A percentile compares a stretch with the other conserved stretches of the same genome.
Evolutionary conservation across 2,113 vertebrate species (phyloP).

Genomic region (Talpa occidentalis): DNA sequence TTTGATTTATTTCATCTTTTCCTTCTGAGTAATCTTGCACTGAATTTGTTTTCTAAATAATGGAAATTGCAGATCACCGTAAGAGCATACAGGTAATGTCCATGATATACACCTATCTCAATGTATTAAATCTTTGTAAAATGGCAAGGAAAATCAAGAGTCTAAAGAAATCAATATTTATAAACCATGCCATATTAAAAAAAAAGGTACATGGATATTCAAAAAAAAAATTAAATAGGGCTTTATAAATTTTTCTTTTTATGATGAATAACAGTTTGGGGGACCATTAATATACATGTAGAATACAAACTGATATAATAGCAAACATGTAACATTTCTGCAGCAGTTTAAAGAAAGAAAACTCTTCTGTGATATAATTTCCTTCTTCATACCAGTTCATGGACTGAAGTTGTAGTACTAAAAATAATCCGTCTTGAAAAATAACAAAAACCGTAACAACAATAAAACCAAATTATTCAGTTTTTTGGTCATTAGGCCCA

Average conservation of each 20-base stretch:
- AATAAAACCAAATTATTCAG: slow-evolving; percentile 19
- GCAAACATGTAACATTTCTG: slow-evolving; percentile 20
- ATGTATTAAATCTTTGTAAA: neutral
- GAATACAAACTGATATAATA: neutral
- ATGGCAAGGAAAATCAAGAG: slow-evolving; percentile 28
- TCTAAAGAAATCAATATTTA: slow-evolving; percentile 36
- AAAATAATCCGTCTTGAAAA: slow-evolving; percentile 19
- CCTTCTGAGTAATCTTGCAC: neutral
- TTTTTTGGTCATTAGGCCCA: neutral
- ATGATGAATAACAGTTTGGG: neutral
- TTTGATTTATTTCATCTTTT: neutral
- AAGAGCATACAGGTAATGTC: neutral
- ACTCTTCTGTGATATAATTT: neutral
- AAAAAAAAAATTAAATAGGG: slow-evolving; percentile 36
- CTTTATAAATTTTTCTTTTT: slow-evolving; percentile 21
- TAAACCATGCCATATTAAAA: neutral
- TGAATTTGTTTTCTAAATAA: slow-evolving; percentile 46
- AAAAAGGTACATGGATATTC: neutral
- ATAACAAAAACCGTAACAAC: neutral
- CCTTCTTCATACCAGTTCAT: neutral
- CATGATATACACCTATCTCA: neutral
- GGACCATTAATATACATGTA: neutral
- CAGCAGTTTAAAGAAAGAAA: slow-evolving; percentile 7
- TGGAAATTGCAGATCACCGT: neutral
- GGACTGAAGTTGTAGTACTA: neutral